A percentile compares a stretch with the other conserved stretches of the same genome.
Evolutionary conservation across 2,797 vertebrate genomes (phyloP).

Genomic region (Crotalus adamanteus): DNA sequence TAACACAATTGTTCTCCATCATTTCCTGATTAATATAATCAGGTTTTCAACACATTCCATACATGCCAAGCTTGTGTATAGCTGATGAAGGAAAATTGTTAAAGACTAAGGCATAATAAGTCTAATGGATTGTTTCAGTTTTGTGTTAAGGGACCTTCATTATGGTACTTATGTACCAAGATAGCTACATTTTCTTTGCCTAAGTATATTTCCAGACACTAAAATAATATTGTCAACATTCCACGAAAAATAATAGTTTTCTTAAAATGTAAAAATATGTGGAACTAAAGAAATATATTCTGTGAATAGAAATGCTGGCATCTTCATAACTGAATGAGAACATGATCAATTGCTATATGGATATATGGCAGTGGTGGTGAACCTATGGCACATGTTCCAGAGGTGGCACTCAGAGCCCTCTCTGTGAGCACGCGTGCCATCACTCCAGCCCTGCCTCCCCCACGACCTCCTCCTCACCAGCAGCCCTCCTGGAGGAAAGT

Average conservation of each 20-base stretch:
- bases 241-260: not conserved
- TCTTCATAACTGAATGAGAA: not conserved
- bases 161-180: not conserved
- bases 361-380: not conserved
- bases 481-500: no score
- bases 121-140: not conserved
- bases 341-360: not conserved
- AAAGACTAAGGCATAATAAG: not conserved
- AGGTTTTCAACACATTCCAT: conserved; percentile 34
- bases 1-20: conserved; percentile 40
- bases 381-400: no score
- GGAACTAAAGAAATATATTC: not conserved
- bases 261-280: not conserved
- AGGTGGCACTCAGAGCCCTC: no score
- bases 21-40: conserved; percentile 48
- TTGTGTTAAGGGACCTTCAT: not conserved
- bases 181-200: not conserved
- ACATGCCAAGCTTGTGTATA: conserved; percentile 13
- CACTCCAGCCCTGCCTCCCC: no score
- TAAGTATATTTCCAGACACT: not conserved
- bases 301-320: not conserved
- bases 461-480: no score
- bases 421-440: no score
- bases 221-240: not conserved
- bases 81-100: conserved; percentile 1